Base-by-base conservation (phyloP, 2,797 vertebrate genomes). In the Leptatherina wallacei region DNA sequence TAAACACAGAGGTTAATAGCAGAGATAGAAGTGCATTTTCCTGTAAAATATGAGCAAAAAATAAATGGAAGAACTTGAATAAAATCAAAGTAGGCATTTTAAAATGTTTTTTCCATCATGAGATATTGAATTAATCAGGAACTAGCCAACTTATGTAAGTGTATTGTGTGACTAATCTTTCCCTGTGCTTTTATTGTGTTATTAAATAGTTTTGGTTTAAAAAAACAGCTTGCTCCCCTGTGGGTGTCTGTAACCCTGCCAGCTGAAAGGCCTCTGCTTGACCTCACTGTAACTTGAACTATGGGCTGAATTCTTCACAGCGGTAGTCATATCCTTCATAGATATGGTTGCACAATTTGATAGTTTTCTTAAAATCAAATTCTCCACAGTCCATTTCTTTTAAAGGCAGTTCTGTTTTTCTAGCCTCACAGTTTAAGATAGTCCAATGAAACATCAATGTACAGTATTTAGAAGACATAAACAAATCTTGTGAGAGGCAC, bases 301-400 rank as follows among this genome's bases (percentile, higher is more conserved):
- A 78, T 89, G 84, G 70, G 65, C 61, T 56, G 71, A 84, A 87
- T 90, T 90, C 81, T 82, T 88, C 35, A 16, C 69, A 67, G 55
- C 16, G 2, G 16, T 9, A 51, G 63, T 85, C 80, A 89, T 30
- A 61, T 65, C 71, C 82, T 35, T 52, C 55, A 47, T 3, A 44
- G 67, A 75, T 51, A 42, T 29, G 16, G 47, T 33, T 69, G 58
- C 49, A 68, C 44, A 51, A 61, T 59, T 61, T n/a, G 61, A 29
- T 61, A 20, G 18, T 60, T 75, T 68, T 75, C 49, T 61, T 55
- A 9, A 71, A 76, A 56, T 80, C 11, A 27, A 57, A 63, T 69
- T 52, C 20, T 44, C 22, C 30, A 6, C 10, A 13, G 51, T 67
- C 22, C 59, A 18, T 47, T 66, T 56, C 12, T 7, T 65, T 35